These are phyloP conservation scores for Dicrostonyx torquatus DNA, from an alignment of 2,797 vertebrate genomes.

Conservation along the genomic window DNA sequence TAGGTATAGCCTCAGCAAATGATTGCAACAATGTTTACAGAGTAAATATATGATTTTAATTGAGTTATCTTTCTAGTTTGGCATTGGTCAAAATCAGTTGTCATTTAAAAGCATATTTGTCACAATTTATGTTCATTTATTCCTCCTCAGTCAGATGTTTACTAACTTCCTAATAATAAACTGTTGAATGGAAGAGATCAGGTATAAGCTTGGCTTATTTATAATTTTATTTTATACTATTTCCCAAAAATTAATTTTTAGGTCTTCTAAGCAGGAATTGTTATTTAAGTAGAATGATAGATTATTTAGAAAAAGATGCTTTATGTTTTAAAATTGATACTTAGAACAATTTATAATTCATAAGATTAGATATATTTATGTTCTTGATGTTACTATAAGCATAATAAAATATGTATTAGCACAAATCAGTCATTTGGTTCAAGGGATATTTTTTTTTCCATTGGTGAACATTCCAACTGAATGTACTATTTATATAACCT, in stretches of 20 bases:
- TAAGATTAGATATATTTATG: background rate
- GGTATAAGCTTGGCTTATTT: background rate
- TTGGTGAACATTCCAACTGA: background rate
- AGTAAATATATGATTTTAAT: constrained; percentile 4
- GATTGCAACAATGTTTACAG: background rate
- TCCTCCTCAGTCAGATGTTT: constrained; percentile 45
- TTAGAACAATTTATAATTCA: constrained; percentile 1
- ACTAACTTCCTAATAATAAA: background rate
- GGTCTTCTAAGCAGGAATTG: constrained; percentile 31
- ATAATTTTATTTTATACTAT: constrained; percentile 44
- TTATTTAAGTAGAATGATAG: constrained; percentile 37
- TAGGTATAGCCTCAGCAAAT: background rate
- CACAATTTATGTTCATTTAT: constrained; percentile 43
- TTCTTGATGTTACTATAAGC: constrained; percentile 32
- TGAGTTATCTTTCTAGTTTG: background rate
- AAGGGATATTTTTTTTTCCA: constrained; percentile 25
- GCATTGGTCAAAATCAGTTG: constrained; percentile 21
- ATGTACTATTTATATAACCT: constrained; percentile 13
- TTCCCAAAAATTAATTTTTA: constrained; percentile 36
- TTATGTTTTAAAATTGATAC: constrained; percentile 22
- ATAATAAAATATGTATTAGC: constrained; percentile 36
- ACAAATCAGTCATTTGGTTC: background rate
- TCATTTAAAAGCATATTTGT: constrained; percentile 13
- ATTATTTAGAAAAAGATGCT: constrained; percentile 44
- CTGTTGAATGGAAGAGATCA: background rate